Percentiles rank a stretch among this genome's conserved stretches.
Conservation (phyloP, 2,113 vertebrate genomes). For the Rostratula benghalensis region DNA sequence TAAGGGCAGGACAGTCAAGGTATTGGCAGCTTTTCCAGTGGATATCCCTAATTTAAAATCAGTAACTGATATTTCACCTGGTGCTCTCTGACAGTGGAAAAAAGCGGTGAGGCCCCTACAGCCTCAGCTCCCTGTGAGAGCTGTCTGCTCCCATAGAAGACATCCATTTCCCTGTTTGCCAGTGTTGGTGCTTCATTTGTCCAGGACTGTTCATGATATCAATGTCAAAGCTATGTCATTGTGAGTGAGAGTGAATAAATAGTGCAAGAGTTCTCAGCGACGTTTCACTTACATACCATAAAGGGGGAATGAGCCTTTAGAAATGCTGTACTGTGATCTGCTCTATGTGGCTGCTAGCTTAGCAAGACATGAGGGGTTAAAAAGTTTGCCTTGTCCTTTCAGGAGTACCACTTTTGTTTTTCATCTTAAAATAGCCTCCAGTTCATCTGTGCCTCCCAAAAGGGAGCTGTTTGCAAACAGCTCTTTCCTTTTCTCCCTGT, state of each 20-base stretch:
- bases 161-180: neutral
- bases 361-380: neutral
- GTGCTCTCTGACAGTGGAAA: neutral
- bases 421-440: neutral
- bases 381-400: neutral
- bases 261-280: neutral
- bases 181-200: neutral
- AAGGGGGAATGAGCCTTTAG: neutral
- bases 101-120: neutral
- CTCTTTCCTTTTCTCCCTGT: neutral
- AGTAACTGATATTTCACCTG: neutral
- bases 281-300: neutral
- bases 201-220: neutral
- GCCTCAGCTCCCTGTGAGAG: neutral
- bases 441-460: neutral
- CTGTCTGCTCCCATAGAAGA: neutral
- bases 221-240: neutral
- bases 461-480: constrained; percentile 14
- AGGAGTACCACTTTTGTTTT: neutral
- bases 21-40: neutral
- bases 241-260: neutral
- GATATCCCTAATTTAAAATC: neutral
- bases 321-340: neutral
- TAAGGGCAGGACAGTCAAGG: neutral
- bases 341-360: neutral